phyloP scores from a whole-genome alignment of 2,113 vertebrate species.

The Alexandromys fortis region DNA sequence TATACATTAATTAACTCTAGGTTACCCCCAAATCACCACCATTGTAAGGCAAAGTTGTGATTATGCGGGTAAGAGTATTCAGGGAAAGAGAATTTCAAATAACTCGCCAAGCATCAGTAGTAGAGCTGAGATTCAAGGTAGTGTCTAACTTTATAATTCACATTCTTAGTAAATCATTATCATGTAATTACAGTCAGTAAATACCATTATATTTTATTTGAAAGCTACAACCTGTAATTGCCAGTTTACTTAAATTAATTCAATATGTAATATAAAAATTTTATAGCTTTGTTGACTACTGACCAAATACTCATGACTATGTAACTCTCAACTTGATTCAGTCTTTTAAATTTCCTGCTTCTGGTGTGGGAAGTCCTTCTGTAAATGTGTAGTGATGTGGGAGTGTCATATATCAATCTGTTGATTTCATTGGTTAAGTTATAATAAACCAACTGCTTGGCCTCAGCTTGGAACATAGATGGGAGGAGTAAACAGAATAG shows the following conservation, averaged over 20 bases:
- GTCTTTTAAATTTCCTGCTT: background rate
- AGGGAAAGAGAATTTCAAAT: background rate
- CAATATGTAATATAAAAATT: background rate
- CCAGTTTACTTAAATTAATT: background rate
- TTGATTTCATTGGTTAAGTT: too few species aligned
- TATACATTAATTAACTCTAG: background rate
- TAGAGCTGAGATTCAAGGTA: background rate
- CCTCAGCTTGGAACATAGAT: too few species aligned
- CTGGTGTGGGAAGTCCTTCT: too few species aligned
- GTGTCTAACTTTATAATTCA: background rate
- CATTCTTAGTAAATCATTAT: background rate
- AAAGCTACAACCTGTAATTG: background rate
- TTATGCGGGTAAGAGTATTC: background rate
- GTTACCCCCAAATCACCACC: background rate
- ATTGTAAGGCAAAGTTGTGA: background rate
- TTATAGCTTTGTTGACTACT: background rate
- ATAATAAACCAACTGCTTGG: too few species aligned
- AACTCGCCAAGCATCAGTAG: background rate
- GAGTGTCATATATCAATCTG: too few species aligned
- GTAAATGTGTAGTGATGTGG: too few species aligned
- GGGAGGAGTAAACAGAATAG: too few species aligned
- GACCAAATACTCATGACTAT: background rate
- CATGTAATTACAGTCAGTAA: background rate
- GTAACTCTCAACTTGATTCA: background rate
- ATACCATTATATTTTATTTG: background rate